Conservation (phyloP, 2,797 vertebrate genomes). For the Hylomyscus alleni region DNA sequence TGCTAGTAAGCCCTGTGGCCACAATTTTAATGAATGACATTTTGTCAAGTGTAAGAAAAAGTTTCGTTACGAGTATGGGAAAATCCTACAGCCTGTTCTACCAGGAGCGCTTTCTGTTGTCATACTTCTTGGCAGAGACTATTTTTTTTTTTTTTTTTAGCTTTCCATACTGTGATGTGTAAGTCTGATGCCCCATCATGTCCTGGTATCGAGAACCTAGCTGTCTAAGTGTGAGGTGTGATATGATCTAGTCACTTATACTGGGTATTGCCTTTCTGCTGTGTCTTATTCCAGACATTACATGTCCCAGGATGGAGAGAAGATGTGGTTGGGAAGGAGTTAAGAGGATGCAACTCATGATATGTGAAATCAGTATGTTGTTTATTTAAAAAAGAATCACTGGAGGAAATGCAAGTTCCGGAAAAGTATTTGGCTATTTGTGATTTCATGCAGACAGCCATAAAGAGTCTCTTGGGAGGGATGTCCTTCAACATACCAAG, state of each 20-base stretch:
- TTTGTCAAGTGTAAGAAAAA: constrained; percentile 58
- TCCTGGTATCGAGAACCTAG: not conserved
- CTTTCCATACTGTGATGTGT: constrained; percentile 22
- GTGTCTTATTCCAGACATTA: constrained; percentile 12
- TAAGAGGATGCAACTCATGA: not conserved
- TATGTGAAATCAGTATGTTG: not conserved
- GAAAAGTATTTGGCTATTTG: not conserved
- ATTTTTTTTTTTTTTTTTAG: constrained; percentile 67
- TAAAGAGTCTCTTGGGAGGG: constrained; percentile 17
- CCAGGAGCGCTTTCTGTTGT: constrained; percentile 32
- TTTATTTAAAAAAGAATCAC: not conserved
- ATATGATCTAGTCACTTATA: constrained; percentile 45
- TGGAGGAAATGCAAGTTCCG: not conserved
- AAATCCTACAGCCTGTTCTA: constrained; percentile 55
- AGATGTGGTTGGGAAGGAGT: not conserved
- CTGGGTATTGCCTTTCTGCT: not conserved
- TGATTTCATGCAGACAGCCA: not conserved
- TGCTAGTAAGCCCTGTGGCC: constrained; percentile 23
- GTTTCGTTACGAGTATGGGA: constrained; percentile 37
- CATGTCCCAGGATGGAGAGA: not conserved
- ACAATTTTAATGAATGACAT: constrained; percentile 18
- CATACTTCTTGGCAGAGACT: constrained; percentile 50
- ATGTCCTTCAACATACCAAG: constrained; percentile 52
- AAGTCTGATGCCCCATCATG: not conserved
- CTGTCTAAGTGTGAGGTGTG: constrained; percentile 14